Evolutionary conservation across 2,113 vertebrate genomes (phyloP).

Genomic region (Aegotheles bennettii): DNA sequence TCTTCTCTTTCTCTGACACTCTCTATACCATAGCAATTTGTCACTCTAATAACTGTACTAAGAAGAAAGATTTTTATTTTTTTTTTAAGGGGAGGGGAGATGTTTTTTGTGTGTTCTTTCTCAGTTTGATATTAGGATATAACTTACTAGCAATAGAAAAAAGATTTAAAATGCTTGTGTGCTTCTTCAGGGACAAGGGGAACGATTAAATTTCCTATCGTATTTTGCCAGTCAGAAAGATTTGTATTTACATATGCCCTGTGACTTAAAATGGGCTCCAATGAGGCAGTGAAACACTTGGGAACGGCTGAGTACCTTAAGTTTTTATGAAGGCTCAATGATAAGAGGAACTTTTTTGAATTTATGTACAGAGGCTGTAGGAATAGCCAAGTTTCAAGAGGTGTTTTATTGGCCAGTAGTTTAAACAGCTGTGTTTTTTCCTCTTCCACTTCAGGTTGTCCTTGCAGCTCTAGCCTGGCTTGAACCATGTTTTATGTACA

Average conservation of each 20-base stretch:
- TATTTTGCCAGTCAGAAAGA: not conserved
- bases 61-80: not conserved
- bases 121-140: not conserved
- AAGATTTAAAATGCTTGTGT: not conserved
- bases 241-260: conserved; percentile 39
- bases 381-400: not conserved
- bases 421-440: not conserved
- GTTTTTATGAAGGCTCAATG: not conserved
- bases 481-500: too few species aligned
- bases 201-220: not conserved
- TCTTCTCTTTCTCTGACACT: not conserved
- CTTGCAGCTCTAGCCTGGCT: not conserved
- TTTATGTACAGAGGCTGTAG: not conserved
- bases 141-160: not conserved
- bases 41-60: not conserved
- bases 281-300: not conserved
- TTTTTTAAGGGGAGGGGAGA: not conserved
- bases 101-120: not conserved
- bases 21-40: not conserved
- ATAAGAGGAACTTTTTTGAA: not conserved
- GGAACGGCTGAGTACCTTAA: not conserved
- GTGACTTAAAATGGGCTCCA: not conserved
- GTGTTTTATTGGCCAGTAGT: not conserved
- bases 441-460: not conserved
- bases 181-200: not conserved